Evolutionary conservation across 2,888 invertebrate genomes (phyloP), one percentile per base, ranked within the genome.

Genomic region (Crepidodera aurea): DNA sequence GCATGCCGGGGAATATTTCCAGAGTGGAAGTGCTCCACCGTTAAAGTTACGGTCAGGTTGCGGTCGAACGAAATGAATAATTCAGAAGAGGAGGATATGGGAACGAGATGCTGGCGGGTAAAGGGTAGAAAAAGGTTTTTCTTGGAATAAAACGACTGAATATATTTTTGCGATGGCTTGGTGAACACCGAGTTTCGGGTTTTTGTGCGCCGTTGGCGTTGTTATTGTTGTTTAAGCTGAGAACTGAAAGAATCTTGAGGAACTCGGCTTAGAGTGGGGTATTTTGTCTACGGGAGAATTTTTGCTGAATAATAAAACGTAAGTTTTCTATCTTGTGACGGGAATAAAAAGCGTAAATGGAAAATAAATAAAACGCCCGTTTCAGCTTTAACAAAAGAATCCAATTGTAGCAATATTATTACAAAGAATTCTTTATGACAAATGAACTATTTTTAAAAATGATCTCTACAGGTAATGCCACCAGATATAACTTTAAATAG

Each of bases 31-130:
- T 68, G 68, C 68, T 66, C 64, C 68, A 64, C 66, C 67, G 71
- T 72, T 74, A 71, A 71, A 72, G 71, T 73, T 72, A 73, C 74
- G 73, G 73, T 75, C 73, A 74, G 74, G 75, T 74, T 75, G 70
- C 72, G 68, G 71, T 67, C 72, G 69, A 66, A 67, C 64, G 58
- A 62, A 68, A 76, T 77, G 76, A 77, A 77, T 77, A 75, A 77
- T 77, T 76, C 75, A 77, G 64, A 67, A 65, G 70, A 64, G 67
- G 56, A 67, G 68, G 71, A 70, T 69, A 56, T 42, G 55, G 58
- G 48, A 58, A 53, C 39, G 46, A 59, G 39, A 62, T 62, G 62
- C 58, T 50, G 22, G 54, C 50, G 59, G 55, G 59, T 51, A 50
- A 55, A 65, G 64, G 61, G 54, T 56, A 60, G 58, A 56, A 61